phyloP scores from a whole-genome alignment of 2,888 invertebrate genomes.

The Mimumesa dahlbomi region DNA sequence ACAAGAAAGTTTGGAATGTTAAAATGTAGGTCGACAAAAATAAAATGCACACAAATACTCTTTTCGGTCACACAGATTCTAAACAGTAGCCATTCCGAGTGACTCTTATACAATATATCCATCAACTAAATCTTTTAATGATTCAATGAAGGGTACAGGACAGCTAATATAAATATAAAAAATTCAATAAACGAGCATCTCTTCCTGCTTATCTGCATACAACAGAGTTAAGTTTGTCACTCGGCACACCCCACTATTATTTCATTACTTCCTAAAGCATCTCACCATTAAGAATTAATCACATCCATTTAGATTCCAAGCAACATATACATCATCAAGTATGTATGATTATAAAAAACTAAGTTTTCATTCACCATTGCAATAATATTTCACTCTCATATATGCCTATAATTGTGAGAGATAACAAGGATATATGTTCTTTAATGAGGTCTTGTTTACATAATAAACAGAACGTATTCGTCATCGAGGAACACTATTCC shows the following conservation, averaged over 20 bases:
- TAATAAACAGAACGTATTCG: slow-evolving; percentile 5
- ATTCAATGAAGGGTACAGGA: too few relatives aligned
- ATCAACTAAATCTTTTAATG: too few relatives aligned
- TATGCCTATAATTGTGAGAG: not conserved
- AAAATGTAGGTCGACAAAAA: slow-evolving; percentile 26
- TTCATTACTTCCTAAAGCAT: not conserved
- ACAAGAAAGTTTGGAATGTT: slow-evolving; percentile 38
- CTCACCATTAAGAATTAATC: slow-evolving; percentile 3
- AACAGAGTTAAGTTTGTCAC: slow-evolving; percentile 46
- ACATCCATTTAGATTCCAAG: not conserved
- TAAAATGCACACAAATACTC: slow-evolving; percentile 25
- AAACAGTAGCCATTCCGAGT: not conserved
- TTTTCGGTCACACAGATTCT: not conserved
- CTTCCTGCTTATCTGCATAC: slow-evolving; percentile 27
- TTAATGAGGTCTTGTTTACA: slow-evolving; percentile 33
- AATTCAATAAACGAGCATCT: slow-evolving; percentile 36
- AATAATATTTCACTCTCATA: not conserved
- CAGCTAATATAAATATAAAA: not conserved
- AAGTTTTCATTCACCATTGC: not conserved
- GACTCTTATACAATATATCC: too few relatives aligned
- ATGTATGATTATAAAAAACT: not conserved
- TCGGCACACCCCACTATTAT: slow-evolving; percentile 46
- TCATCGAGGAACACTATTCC: not conserved
- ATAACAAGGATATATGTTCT: not conserved
- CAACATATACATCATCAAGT: slow-evolving; percentile 2